Evolutionary conservation across 2,113 vertebrate species (phyloP), one percentile per base, ranked within the genome.

Genomic region (Rattus rattus): DNA sequence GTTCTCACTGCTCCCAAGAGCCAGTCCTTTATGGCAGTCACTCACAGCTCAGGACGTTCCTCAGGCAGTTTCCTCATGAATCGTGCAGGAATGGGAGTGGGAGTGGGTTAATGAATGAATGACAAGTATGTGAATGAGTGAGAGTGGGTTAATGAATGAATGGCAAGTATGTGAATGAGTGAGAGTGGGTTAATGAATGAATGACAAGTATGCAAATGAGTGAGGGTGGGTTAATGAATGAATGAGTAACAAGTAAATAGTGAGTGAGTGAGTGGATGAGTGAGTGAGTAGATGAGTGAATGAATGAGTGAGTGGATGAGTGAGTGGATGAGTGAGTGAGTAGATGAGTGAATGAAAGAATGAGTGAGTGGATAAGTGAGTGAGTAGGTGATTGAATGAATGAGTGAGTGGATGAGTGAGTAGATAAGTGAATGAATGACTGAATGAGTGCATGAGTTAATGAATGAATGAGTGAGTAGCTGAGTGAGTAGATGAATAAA

Each of bases 401-500:
- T 9, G 36, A 22, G 2, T 19, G 36, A 36, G 0, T 20, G 19
- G 12, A 19, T 52, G 17, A 52, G 10, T n/a, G 30, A 3, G 1
- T n/a, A 33, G 3, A 1, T 20, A 52, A 13, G 11, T 8, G 26
- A 4, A 4, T 12, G 30, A 20, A 1, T 10, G 17, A 13, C 2
- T 26, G 22, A 9, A 33, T 47, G 56, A 4, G 7, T 49, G 6
- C 0, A 8, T 20, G 36, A 7, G 1, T 52, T 7, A 17, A 7
- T 52, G 13, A 1, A 6, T 77, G 13, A 7, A 9, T 54, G 26
- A 6, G 7, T 75, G 20, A 2, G 5, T 43, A 9, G 0, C 7
- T 24, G 7, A 10, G 22, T 43, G n/a, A 10, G n/a, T 24, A 9
- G 2, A 20, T 5, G 7, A 5, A 10, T 13, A 4, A 0, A 9